A percentile compares a stretch with the other conserved stretches of the same genome.
phyloP scores from a whole-genome alignment of 2,113 vertebrate species.

The Motacilla tschutschensis region DNA sequence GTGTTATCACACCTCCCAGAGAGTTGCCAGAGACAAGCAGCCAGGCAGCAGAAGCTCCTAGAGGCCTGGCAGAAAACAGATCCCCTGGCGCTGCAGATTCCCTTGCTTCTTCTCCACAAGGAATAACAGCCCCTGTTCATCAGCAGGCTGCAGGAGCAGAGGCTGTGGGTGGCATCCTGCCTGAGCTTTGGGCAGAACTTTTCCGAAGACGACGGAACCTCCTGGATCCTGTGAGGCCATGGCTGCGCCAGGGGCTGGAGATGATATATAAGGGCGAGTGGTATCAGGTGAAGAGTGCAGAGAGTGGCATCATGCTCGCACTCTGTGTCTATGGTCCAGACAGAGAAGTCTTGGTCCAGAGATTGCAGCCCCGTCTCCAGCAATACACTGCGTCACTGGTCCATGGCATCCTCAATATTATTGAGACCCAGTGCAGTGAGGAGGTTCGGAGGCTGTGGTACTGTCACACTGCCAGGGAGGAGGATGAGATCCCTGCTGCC shows the following conservation, averaged over 20 bases:
- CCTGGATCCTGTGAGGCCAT: neutral
- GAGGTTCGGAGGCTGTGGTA: neutral
- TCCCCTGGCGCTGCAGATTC: neutral
- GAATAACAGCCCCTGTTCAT: neutral
- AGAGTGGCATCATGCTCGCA: accelerated
- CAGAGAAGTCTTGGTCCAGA: neutral
- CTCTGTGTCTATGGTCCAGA: neutral
- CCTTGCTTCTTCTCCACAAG: neutral
- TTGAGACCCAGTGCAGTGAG: neutral
- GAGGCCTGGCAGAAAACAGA: neutral
- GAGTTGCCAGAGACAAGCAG: neutral
- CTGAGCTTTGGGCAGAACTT: neutral
- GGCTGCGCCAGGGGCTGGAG: neutral
- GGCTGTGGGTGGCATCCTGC: neutral
- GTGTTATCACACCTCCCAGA: neutral
- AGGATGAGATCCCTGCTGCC: neutral
- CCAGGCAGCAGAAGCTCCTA: neutral
- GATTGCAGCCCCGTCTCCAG: neutral
- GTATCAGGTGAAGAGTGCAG: neutral
- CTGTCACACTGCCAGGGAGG: neutral
- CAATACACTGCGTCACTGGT: neutral
- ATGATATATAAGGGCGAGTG: neutral
- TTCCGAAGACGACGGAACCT: neutral
- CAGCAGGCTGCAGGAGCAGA: neutral
- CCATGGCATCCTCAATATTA: neutral